Conservation (phyloP, 1,140 invertebrate genomes). For the Philotrypesis tridentata region DNA sequence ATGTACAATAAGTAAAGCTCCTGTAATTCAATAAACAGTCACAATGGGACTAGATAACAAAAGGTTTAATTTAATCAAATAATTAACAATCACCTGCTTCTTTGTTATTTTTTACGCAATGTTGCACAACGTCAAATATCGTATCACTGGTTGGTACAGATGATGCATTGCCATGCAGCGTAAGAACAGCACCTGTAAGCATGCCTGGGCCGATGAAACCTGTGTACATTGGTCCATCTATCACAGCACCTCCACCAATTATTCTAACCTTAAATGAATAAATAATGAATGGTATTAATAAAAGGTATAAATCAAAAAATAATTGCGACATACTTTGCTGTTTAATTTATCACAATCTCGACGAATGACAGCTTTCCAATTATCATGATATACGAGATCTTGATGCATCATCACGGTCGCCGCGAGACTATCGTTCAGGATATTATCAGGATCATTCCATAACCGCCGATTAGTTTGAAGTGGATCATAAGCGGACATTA, state of each 20-base stretch:
- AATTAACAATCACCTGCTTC: not conserved
- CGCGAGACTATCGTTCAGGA: slow-evolving; percentile 73
- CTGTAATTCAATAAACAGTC: slow-evolving; percentile 63
- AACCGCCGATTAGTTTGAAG: slow-evolving; percentile 63
- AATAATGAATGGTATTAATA: not conserved
- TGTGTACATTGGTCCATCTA: slow-evolving; percentile 79
- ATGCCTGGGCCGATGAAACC: slow-evolving; percentile 82
- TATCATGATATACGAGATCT: slow-evolving; percentile 69
- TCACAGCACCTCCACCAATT: slow-evolving; percentile 79
- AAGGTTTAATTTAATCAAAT: not conserved
- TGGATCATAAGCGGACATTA: slow-evolving; percentile 32
- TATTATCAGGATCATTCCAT: slow-evolving; percentile 66
- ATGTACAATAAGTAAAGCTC: slow-evolving; percentile 76
- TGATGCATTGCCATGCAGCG: slow-evolving; percentile 79
- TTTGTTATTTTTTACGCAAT: slow-evolving; percentile 25
- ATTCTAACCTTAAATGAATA: slow-evolving; percentile 73
- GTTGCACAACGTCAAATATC: slow-evolving; percentile 55
- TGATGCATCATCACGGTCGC: slow-evolving; percentile 73
- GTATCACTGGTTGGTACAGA: slow-evolving; percentile 53
- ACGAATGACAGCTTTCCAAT: slow-evolving; percentile 72
- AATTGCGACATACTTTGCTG: slow-evolving; percentile 55
- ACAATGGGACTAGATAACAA: not conserved
- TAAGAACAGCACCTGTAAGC: slow-evolving; percentile 80
- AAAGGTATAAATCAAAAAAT: not conserved
- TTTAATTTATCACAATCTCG: slow-evolving; percentile 64